Conservation (phyloP, 2,797 vertebrate species). For the Dermochelys coriacea region DNA sequence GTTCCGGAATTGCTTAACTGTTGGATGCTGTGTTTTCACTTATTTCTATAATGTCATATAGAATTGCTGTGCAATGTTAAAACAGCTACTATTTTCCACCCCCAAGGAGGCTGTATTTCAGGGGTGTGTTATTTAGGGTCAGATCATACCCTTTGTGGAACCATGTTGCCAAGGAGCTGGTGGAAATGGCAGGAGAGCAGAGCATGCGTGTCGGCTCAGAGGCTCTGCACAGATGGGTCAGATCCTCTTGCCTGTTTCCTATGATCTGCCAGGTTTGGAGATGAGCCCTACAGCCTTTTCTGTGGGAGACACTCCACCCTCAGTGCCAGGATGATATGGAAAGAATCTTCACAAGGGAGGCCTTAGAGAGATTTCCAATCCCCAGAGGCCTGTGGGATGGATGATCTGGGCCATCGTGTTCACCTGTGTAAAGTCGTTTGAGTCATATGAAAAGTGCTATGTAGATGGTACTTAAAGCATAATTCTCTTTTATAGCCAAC, state of each 20-base stretch:
- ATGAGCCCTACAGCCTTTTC: background rate
- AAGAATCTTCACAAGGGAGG: background rate
- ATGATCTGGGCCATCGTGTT: background rate
- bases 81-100: background rate
- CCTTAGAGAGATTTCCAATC: background rate
- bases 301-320: background rate
- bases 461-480: background rate
- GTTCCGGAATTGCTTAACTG: background rate
- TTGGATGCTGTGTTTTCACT: background rate
- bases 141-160: background rate
- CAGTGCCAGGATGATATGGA: background rate
- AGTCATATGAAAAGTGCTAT: background rate
- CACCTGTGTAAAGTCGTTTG: background rate
- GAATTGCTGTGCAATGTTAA: background rate
- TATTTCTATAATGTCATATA: background rate
- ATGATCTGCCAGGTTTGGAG: background rate
- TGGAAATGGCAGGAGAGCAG: background rate
- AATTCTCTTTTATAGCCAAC: background rate
- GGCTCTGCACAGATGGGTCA: accelerated
- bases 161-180: background rate
- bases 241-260: background rate
- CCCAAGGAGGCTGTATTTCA: accelerated
- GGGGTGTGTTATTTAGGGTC: background rate
- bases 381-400: background rate
- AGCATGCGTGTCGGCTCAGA: background rate